phyloP scores from a whole-genome alignment of 2,797 vertebrate genomes.

The Chromobotia macracanthus region DNA sequence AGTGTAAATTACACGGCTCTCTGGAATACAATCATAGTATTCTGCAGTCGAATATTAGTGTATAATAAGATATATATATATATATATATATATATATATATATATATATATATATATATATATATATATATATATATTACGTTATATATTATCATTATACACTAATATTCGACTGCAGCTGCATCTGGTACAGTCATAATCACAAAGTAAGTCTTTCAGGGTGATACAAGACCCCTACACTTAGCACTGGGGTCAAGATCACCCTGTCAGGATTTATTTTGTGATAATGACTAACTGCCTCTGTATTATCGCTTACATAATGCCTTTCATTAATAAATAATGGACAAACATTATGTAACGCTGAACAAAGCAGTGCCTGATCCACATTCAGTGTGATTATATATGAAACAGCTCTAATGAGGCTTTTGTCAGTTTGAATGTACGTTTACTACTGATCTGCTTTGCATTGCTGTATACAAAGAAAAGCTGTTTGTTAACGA shows the following conservation, averaged over 20 bases:
- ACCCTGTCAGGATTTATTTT: conserved; percentile 2
- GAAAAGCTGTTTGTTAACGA: neutral
- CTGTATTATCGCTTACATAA: conserved; percentile 29
- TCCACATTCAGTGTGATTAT: neutral
- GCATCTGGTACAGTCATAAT: neutral
- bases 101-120: too few relatives aligned
- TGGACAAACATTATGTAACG: conserved; percentile 27
- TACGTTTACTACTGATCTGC: conserved; percentile 18
- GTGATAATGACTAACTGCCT: neutral
- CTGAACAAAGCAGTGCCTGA: conserved; percentile 16
- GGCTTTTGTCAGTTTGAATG: neutral
- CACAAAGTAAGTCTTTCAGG: conserved; percentile 1
- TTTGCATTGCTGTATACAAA: conserved; percentile 9
- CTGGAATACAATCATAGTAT: too few relatives aligned
- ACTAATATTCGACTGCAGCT: too few relatives aligned
- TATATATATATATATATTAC: too few relatives aligned
- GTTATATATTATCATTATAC: too few relatives aligned
- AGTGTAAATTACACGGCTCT: too few relatives aligned
- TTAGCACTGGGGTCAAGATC: neutral
- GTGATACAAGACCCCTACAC: conserved; percentile 1
- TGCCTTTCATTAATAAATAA: conserved; percentile 23
- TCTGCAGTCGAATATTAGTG: too few relatives aligned
- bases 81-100: too few relatives aligned
- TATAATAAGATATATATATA: too few relatives aligned
- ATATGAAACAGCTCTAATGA: too few relatives aligned